These are phyloP conservation scores for Erpornis zantholeuca DNA, from an alignment of 2,113 vertebrate genomes.

Conservation along the genomic window DNA sequence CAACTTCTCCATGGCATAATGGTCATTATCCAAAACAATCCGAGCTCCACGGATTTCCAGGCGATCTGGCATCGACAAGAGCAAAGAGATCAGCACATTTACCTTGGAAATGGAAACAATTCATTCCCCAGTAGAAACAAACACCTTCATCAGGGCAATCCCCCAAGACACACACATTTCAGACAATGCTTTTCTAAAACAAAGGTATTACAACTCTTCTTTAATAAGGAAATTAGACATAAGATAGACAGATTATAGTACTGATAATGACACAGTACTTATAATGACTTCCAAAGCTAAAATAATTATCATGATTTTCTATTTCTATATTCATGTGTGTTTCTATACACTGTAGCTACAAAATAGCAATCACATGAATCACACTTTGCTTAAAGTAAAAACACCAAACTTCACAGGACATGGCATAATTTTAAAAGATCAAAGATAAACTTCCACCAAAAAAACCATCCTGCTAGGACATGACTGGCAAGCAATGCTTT, in stretches of 20 bases:
- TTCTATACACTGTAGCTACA: not conserved
- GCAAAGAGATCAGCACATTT: not conserved
- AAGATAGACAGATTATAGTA: not conserved
- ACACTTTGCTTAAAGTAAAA: not conserved
- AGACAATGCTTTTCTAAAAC: not conserved
- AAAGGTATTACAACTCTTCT: not conserved
- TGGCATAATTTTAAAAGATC: not conserved
- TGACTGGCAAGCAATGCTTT: not conserved
- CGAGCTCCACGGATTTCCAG: constrained; percentile 91
- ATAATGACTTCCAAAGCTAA: not conserved
- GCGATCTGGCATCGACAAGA: constrained; percentile 76
- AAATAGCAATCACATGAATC: not conserved
- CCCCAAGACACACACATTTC: not conserved
- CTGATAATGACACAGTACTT: not conserved
- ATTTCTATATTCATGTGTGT: not conserved
- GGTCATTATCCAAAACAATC: constrained; percentile 90
- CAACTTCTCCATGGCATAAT: constrained; percentile 95
- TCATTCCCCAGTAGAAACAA: not conserved
- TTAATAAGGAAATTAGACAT: not conserved
- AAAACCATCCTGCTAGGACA: not conserved
- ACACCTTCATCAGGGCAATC: not conserved
- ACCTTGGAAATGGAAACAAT: not conserved
- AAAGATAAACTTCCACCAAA: not conserved
- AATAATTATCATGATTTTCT: not conserved
- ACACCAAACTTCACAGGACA: not conserved